These are phyloP conservation scores for Hemiprocne comata DNA, from an alignment of 2,113 vertebrate genomes.

Conservation along the genomic window DNA sequence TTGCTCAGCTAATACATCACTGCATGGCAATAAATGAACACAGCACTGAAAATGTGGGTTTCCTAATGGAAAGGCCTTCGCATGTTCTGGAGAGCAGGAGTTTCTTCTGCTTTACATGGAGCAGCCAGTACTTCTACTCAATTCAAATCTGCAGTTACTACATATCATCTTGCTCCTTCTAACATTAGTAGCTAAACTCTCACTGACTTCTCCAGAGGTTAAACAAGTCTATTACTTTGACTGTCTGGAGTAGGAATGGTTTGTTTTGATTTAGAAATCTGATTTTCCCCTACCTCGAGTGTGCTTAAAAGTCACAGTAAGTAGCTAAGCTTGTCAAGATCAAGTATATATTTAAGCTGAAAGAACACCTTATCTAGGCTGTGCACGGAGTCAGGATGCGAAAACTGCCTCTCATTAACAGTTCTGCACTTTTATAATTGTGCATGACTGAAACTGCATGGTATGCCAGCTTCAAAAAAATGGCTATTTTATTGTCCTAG, in stretches of 20 bases:
- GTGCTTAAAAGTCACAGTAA: conserved; percentile 9
- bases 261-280: conserved; percentile 18
- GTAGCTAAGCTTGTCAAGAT: background rate
- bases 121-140: background rate
- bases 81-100: background rate
- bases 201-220: background rate
- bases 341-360: background rate
- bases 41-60: background rate
- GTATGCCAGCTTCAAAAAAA: conserved; percentile 22
- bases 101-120: background rate
- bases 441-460: background rate
- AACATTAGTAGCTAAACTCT: background rate
- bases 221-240: background rate
- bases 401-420: conserved; percentile 16
- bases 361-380: background rate
- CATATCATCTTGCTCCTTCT: background rate
- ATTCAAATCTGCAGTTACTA: background rate
- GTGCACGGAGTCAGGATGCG: background rate
- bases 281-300: background rate
- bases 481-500: conserved; percentile 22
- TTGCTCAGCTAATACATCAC: background rate
- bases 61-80: background rate
- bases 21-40: background rate
- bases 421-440: background rate
- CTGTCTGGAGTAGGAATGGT: background rate